These are phyloP conservation scores for Silurus lanzhouensis DNA, from an alignment of 2,797 vertebrate species.

Conservation along the genomic window DNA sequence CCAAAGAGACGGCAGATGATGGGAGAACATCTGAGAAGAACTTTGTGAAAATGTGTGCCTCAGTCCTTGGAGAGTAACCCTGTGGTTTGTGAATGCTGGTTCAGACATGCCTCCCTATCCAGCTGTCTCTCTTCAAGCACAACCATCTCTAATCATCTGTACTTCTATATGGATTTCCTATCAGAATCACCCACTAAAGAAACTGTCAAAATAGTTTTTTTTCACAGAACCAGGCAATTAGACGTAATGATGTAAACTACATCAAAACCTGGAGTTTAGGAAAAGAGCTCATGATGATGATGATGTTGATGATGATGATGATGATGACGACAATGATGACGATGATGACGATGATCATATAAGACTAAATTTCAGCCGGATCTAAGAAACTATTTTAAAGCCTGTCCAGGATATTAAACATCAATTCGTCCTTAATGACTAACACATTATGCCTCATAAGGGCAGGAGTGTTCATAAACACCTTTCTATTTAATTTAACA, in stretches of 20 bases:
- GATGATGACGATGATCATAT: conserved; percentile 11
- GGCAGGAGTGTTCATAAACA: conserved; percentile 29
- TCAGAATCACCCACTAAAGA: conserved; percentile 13
- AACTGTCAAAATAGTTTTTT: background rate
- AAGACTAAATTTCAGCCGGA: background rate
- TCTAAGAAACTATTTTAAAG: background rate
- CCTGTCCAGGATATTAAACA: conserved; percentile 40
- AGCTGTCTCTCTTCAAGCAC: conserved; percentile 37
- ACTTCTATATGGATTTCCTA: conserved; percentile 26
- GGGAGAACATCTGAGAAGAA: conserved; percentile 27
- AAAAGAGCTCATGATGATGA: background rate
- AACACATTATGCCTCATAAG: background rate
- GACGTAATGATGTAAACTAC: background rate
- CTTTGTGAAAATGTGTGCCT: conserved; percentile 33
- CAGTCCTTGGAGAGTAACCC: conserved; percentile 32
- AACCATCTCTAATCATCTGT: conserved; percentile 28
- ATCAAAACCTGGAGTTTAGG: conserved; percentile 18
- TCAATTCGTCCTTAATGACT: conserved; percentile 20
- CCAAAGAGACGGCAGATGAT: conserved; percentile 9
- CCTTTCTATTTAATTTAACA: conserved; percentile 60
- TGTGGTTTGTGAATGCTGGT: conserved; percentile 12
- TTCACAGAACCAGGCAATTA: conserved; percentile 14
- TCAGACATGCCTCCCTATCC: background rate
- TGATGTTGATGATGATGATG: background rate
- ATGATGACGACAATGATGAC: background rate